Evolutionary conservation across 1,140 invertebrate genomes (phyloP), one percentile per base, ranked within the genome.

Genomic region (Ceratosolen fusciceps): DNA sequence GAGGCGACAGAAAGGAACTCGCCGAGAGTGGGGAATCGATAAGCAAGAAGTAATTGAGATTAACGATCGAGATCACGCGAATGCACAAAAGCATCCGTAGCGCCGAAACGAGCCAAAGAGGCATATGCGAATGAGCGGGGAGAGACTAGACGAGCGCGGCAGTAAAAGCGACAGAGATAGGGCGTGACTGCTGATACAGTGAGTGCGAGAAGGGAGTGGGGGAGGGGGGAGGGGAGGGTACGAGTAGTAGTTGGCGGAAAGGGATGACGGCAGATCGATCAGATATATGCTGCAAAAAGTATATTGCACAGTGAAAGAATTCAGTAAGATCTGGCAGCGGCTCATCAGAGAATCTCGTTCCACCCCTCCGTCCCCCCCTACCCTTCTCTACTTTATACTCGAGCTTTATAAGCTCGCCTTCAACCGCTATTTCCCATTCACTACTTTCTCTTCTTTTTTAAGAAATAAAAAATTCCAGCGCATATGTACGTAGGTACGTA

Each of bases 31-130:
- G 12, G 29, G 26, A 16, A 71, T 71, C 78, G 72, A 75, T 80
- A 80, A 80, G 73, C 73, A 60, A 75, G 34, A 80, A 80, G 73
- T 62, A 75, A 80, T 80, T 75, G 78, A 80, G 78, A 80, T 75
- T 74, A 71, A 80, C 65, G 72, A 80, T 75, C 65, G 65, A 43
- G 62, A 75, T 75, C 73, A 26, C n/a, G n/a, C 29, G 43, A 47
- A 58, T 52, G 77, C 78, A 80, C 68, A 79, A 75, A 74, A 76
- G 74, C 68, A 70, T 60, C 80, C 58, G 68, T 67, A 54, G 19
- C 54, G 5, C 34, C 26, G 29, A 49, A 39, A 14, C 16, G 34
- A 65, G 39, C 34, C 34, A 26, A 21, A 43, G 31, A 58, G 67
- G n/a, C 67, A 49, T 29, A 29, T 26, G 67, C 14, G 67, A 24